Conservation (phyloP, 2,888 invertebrate species). For the Smittia aterrima region DNA sequence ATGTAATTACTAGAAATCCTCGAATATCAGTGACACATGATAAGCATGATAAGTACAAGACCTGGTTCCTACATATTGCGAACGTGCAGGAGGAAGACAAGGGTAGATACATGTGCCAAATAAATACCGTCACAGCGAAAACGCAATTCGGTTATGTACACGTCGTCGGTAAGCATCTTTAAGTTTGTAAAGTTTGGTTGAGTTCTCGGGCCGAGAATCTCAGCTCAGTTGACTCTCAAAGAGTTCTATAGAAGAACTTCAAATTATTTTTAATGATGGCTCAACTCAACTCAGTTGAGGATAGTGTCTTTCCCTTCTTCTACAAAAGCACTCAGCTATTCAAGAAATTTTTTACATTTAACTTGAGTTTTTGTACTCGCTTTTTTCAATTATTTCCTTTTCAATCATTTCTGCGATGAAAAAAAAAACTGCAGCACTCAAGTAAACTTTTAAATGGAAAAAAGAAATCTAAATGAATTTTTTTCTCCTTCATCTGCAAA, state of each 20-base stretch:
- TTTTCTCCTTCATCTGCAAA: neutral
- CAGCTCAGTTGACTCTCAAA: no score
- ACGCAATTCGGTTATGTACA: conserved; percentile 89
- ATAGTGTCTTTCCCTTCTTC: neutral
- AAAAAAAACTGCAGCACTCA: conserved; percentile 14
- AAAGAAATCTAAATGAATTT: conserved; percentile 17
- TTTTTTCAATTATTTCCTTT: conserved; percentile 40
- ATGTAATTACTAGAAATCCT: conserved; percentile 90
- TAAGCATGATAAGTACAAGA: conserved; percentile 75
- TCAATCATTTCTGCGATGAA: conserved; percentile 32
- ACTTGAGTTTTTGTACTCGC: conserved; percentile 15
- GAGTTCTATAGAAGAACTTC: neutral
- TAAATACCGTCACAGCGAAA: conserved; percentile 89
- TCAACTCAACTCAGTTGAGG: no score
- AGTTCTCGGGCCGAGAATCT: no score
- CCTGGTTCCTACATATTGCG: conserved; percentile 90
- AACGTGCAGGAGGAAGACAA: conserved; percentile 89
- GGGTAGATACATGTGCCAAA: conserved; percentile 92
- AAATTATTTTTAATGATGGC: no score
- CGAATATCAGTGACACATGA: conserved; percentile 89
- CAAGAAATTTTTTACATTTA: conserved; percentile 21
- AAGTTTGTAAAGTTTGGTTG: neutral
- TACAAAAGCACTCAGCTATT: neutral
- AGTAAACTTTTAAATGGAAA: conserved; percentile 22
- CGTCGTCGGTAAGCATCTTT: conserved; percentile 71